Conservation (phyloP, 2,888 invertebrate genomes). For the Drosophila macrospina region DNA sequence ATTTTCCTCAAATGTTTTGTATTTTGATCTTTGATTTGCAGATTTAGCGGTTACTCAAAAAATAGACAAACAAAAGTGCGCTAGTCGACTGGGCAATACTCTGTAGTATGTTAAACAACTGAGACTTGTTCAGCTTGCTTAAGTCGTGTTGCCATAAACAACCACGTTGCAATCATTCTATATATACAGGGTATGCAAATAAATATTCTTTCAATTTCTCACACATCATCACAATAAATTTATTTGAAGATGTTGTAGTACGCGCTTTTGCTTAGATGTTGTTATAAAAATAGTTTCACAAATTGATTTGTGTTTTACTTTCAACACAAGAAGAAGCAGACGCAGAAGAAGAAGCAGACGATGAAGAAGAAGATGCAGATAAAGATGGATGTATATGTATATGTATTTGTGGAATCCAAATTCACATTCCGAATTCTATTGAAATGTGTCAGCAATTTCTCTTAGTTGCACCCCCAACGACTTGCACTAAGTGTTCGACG, state of each 20-base stretch:
- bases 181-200: conserved; percentile 9
- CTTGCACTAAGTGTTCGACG: conserved; percentile 40
- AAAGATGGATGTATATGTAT: conserved; percentile 5
- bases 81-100: neutral
- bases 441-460: conserved; percentile 72
- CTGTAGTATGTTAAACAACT: neutral
- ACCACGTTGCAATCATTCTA: neutral
- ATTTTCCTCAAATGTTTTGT: conserved; percentile 24
- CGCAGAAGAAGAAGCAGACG: conserved; percentile 5
- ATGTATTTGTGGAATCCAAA: neutral
- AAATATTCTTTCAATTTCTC: conserved; percentile 64
- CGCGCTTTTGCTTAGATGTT: conserved; percentile 24
- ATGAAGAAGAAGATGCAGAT: conserved; percentile 6
- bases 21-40: conserved; percentile 52
- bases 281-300: conserved; percentile 74
- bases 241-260: conserved; percentile 60
- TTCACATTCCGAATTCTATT: conserved; percentile 64
- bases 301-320: conserved; percentile 68
- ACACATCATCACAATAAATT: conserved; percentile 71
- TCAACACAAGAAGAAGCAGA: conserved; percentile 24
- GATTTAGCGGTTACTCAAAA: neutral
- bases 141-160: neutral
- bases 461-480: conserved; percentile 33
- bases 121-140: neutral
- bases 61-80: neutral